Evolutionary conservation across 2,888 invertebrate genomes (phyloP).

Genomic region (Osedax fenrisi): DNA sequence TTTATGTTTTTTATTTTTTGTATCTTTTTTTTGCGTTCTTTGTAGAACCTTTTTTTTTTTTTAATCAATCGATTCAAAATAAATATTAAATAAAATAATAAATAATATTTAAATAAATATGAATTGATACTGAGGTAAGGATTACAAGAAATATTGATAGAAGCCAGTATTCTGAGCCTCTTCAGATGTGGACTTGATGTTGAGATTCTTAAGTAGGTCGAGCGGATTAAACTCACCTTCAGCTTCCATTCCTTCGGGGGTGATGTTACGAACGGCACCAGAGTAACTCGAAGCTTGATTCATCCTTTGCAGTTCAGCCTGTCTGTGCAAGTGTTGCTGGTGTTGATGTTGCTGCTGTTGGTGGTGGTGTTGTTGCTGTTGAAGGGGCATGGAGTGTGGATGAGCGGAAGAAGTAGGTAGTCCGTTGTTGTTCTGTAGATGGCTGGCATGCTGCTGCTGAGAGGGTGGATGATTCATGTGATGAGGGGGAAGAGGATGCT

Average conservation of each 20-base stretch:
- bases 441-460: not conserved
- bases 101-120: no score
- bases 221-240: constrained; percentile 40
- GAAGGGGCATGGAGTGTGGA: not conserved
- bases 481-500: not conserved
- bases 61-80: no score
- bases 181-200: constrained; percentile 38
- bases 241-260: not conserved
- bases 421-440: not conserved
- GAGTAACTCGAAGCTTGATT: constrained; percentile 23
- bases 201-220: constrained; percentile 43
- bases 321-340: not conserved
- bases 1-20: not conserved
- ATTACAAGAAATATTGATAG: constrained; percentile 14
- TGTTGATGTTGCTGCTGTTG: not conserved
- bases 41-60: no score
- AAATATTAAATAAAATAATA: no score
- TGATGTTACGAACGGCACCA: constrained; percentile 30
- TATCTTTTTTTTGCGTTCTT: not conserved
- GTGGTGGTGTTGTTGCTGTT: constrained; percentile 19
- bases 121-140: no score
- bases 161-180: not conserved
- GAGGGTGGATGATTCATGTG: not conserved
- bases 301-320: not conserved
- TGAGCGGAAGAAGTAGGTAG: not conserved